Percentiles rank a stretch among this genome's conserved stretches.
phyloP scores from a whole-genome alignment of 2,797 vertebrate species.

The Phaenicophaeus curvirostris region DNA sequence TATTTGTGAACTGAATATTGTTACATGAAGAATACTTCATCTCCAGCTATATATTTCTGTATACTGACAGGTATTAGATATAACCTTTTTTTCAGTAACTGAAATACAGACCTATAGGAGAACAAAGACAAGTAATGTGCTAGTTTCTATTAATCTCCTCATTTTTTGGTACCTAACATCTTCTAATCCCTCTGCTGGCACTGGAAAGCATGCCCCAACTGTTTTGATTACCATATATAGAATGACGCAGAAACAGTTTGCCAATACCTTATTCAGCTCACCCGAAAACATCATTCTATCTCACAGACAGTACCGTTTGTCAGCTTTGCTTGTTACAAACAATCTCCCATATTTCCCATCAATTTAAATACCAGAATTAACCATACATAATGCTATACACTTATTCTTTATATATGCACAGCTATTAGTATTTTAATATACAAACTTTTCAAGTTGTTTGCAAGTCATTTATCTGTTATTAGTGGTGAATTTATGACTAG shows the following conservation, averaged over 20 bases:
- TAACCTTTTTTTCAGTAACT: neutral
- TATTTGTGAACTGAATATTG: neutral
- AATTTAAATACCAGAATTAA: neutral
- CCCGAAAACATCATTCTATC: neutral
- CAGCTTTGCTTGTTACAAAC: neutral
- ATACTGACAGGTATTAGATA: neutral
- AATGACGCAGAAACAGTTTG: constrained; percentile 23
- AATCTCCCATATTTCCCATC: neutral
- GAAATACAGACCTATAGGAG: neutral
- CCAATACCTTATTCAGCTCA: constrained; percentile 14
- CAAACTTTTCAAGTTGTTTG: neutral
- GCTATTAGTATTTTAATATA: neutral
- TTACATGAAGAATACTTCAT: neutral
- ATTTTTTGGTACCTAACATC: neutral
- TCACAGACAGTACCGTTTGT: neutral
- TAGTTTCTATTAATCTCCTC: neutral
- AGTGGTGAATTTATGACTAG: neutral
- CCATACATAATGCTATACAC: neutral
- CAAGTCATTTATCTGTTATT: neutral
- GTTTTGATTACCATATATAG: constrained; percentile 28
- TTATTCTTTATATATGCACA: neutral
- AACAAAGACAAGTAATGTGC: neutral
- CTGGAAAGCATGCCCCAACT: constrained; percentile 9
- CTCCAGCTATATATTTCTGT: neutral
- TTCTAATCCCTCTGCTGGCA: constrained; percentile 23